Conservation (phyloP, 2,113 vertebrate species). For the Lepus europaeus region DNA sequence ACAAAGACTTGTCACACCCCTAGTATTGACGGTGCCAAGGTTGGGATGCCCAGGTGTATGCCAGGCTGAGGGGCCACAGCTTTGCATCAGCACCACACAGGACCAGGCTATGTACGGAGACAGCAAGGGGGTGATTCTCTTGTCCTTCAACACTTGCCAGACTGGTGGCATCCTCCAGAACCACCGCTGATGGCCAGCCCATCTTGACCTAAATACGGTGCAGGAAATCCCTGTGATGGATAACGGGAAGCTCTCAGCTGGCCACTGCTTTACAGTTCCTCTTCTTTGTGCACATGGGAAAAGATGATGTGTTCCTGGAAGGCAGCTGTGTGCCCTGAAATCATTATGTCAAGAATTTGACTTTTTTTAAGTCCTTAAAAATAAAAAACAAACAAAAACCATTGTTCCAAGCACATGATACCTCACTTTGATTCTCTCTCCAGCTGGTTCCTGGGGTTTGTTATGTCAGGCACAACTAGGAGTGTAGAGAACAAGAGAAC, state of each 20-base stretch:
- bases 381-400: background rate
- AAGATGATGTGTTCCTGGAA: background rate
- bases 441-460: background rate
- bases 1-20: background rate
- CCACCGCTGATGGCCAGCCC: background rate
- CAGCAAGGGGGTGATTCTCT: background rate
- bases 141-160: fast-evolving
- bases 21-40: fast-evolving
- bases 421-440: background rate
- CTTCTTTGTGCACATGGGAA: background rate
- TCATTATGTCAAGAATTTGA: background rate
- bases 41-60: no score
- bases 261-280: fast-evolving
- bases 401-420: fast-evolving
- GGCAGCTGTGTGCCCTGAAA: background rate
- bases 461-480: background rate
- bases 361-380: background rate
- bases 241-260: background rate
- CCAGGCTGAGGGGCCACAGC: background rate
- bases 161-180: background rate
- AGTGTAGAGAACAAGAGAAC: background rate
- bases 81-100: fast-evolving
- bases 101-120: background rate
- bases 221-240: background rate
- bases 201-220: background rate